A percentile compares a stretch with the other conserved stretches of the same genome.
These are phyloP conservation scores for Aplidium turbinatum DNA, from an alignment of 23 tunicate genomes.

Conservation along the genomic window DNA sequence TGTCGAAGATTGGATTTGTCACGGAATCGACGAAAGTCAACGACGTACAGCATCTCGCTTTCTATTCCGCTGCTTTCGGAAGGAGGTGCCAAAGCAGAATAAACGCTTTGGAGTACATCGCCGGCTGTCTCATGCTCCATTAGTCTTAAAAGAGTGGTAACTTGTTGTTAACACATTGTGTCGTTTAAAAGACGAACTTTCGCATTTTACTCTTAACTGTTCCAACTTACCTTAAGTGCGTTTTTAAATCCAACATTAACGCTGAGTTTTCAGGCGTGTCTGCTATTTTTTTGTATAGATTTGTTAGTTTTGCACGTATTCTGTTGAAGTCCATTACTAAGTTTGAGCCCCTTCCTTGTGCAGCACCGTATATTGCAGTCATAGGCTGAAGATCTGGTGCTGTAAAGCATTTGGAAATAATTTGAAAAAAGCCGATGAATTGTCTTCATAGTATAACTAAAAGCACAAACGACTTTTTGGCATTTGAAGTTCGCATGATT, in stretches of 20 bases:
- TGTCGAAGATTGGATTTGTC: constrained; percentile 51
- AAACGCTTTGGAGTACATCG: constrained; percentile 29
- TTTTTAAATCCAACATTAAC: constrained; percentile 42
- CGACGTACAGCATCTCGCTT: constrained; percentile 40
- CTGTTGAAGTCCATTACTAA: constrained; percentile 51
- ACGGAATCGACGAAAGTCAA: constrained; percentile 60
- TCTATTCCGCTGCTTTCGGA: constrained; percentile 14
- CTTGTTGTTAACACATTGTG: no score
- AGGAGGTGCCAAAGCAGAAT: constrained; percentile 45
- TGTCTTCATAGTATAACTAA: no score
- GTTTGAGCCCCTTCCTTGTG: neutral
- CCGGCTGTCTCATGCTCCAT: constrained; percentile 33
- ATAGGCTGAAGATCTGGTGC: neutral
- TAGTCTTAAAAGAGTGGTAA: constrained; percentile 23
- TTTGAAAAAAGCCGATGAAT: no score
- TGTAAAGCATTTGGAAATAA: neutral
- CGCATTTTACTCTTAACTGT: no score
- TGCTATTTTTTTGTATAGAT: constrained; percentile 42
- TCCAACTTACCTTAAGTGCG: constrained; percentile 40
- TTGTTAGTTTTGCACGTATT: constrained; percentile 28
- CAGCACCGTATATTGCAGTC: no score
- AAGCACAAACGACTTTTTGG: no score
- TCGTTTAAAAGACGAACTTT: no score
- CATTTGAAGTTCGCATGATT: no score
- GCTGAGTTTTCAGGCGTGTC: constrained; percentile 26